Evolutionary conservation across 2,888 invertebrate species (phyloP), one percentile per base, ranked within the genome.

Genomic region (Athalia circularis): DNA sequence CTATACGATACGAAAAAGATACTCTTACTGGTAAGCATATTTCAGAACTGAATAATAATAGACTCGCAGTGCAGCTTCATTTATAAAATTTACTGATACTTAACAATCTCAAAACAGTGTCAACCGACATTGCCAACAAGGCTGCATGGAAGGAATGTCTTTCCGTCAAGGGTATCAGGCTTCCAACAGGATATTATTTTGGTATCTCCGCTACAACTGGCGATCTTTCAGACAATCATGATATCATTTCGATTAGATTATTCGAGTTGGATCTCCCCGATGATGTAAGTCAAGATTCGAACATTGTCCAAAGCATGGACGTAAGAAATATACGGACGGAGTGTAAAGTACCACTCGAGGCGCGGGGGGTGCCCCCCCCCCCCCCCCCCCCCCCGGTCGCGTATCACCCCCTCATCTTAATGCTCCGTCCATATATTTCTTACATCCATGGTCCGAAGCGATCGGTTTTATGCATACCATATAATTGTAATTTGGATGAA

Each of bases 191-290:
- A 0, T 99, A 99, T 91, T 98, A 93, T 91, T 95, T 98, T 90
- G 99, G 99, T 2, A 92, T 97, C 4, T 95, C 98, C 0, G 98
- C 99, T 0, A 98, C 98, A 0, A 99, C 99, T 0, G 99, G 99
- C 2, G 99, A 99, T 89, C 92, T 99, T 65, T 95, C 96, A 80
- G 99, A 99, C 92, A 98, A 96, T 90, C 99, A 99, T 90, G 99
- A 99, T 90, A 93, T 99, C 80, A 92, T 97, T 81, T 95, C 97
- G 1, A 93, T 99, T 80, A 96, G 97, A 91, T 94, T 98, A 87
- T 99, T 96, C 88, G 98, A 99, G 89, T 92, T 99, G 79, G 98
- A 98, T 87, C 91, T 95, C 77, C 93, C 95, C 77, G 93, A 94
- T 80, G 94, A 93, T 87, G 93, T 93, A 89, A 91, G 91, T 86